Percentiles rank a stretch among this genome's conserved stretches.
These are phyloP conservation scores for Phytoseiulus persimilis DNA, from an alignment of 2,888 invertebrate species.

Conservation along the genomic window DNA sequence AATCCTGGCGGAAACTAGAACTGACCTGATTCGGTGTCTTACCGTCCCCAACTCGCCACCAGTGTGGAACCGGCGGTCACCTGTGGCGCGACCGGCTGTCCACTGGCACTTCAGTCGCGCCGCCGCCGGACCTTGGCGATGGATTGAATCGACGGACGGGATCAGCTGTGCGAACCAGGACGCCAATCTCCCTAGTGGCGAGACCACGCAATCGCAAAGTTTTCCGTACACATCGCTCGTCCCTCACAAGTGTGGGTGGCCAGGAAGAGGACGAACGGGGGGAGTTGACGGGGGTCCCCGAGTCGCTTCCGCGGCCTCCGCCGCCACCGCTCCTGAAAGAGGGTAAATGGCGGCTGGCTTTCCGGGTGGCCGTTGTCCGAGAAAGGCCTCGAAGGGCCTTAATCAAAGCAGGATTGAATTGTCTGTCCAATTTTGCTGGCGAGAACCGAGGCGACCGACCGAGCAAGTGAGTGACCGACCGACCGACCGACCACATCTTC, in stretches of 20 bases:
- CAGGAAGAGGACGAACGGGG: too few relatives aligned
- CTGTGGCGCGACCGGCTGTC: neutral
- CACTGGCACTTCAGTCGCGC: neutral
- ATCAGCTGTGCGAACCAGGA: neutral
- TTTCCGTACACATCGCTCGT: neutral
- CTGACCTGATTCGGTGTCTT: too few relatives aligned
- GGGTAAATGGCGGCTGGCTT: neutral
- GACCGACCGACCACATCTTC: neutral
- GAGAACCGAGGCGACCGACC: neutral
- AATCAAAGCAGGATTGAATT: slow-evolving; percentile 5
- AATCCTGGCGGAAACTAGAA: too few relatives aligned
- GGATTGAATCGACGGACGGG: neutral
- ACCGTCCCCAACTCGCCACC: too few relatives aligned
- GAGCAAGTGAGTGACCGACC: neutral
- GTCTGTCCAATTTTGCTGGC: neutral
- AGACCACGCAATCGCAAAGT: neutral
- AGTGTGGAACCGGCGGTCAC: neutral
- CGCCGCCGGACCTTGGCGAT: neutral
- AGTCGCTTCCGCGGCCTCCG: slow-evolving; percentile 17
- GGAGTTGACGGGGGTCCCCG: neutral
- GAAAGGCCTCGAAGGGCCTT: neutral
- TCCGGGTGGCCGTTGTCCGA: neutral
- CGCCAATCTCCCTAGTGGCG: neutral
- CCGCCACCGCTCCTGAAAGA: neutral
- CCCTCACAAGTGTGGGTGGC: too few relatives aligned